Evolutionary conservation across 2,888 invertebrate species (phyloP).

Genomic region (Alloplasta piceator): DNA sequence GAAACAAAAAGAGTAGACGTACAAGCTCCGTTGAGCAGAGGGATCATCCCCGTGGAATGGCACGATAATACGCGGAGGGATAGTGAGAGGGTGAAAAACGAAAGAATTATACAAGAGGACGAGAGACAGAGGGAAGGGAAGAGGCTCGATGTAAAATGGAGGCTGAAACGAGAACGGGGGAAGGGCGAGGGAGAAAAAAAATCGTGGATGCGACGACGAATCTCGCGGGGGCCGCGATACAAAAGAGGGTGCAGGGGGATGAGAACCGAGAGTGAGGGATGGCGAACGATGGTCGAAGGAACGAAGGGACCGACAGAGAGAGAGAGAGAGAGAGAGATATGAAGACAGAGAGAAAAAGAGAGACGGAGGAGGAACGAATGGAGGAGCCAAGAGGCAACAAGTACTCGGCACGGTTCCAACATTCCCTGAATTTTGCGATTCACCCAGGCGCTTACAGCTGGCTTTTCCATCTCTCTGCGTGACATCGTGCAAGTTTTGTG

Average conservation of each 20-base stretch:
- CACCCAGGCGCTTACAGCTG: conserved; percentile 27
- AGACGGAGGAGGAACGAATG: conserved; percentile 23
- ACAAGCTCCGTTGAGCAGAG: conserved; percentile 75
- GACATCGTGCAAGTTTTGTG: no score
- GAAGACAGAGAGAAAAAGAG: conserved; percentile 27
- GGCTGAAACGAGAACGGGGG: conserved; percentile 55
- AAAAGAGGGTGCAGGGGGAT: conserved; percentile 27
- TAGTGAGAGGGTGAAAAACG: conserved; percentile 61
- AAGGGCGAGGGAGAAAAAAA: conserved; percentile 48
- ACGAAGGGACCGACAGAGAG: background rate
- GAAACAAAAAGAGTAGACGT: conserved; percentile 51
- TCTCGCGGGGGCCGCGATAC: conserved; percentile 17
- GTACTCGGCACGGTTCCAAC: conserved; percentile 71
- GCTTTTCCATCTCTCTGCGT: conserved; percentile 35
- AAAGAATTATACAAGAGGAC: conserved; percentile 44
- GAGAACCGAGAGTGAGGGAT: conserved; percentile 8
- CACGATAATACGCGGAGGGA: conserved; percentile 75
- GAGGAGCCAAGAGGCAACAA: conserved; percentile 69
- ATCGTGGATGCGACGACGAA: conserved; percentile 46
- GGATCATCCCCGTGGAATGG: conserved; percentile 79
- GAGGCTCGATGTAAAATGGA: conserved; percentile 57
- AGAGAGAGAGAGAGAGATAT: conserved; percentile 36
- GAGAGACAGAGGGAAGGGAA: conserved; percentile 48
- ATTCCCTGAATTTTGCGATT: conserved; percentile 65
- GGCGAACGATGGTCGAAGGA: conserved; percentile 38